Evolutionary conservation across 2,888 invertebrate genomes (phyloP).

Genomic region (Tethea ocularis): DNA sequence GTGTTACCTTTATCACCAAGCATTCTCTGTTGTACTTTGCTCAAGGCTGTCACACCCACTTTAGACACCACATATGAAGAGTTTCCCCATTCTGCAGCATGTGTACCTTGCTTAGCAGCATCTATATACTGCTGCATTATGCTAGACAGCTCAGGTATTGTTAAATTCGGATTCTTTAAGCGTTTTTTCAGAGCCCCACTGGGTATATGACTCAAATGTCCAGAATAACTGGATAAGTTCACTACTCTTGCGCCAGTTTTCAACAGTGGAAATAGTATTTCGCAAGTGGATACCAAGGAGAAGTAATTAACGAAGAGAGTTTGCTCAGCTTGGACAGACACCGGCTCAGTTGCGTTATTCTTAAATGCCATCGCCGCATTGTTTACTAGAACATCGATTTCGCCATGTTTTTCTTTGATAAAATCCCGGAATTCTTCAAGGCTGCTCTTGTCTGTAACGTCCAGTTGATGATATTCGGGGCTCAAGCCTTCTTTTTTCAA

Average conservation of each 20-base stretch:
- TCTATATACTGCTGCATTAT: slow-evolving; percentile 87
- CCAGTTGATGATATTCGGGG: slow-evolving; percentile 87
- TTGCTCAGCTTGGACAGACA: slow-evolving; percentile 87
- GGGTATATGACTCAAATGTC: slow-evolving; percentile 84
- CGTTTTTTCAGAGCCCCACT: slow-evolving; percentile 75
- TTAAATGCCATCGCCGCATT: slow-evolving; percentile 90
- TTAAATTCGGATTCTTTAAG: slow-evolving; percentile 80
- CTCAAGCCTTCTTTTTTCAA: slow-evolving; percentile 82
- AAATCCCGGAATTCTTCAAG: slow-evolving; percentile 83
- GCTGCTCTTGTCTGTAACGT: slow-evolving; percentile 85
- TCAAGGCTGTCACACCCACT: slow-evolving; percentile 88
- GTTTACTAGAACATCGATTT: slow-evolving; percentile 89
- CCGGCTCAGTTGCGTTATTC: slow-evolving; percentile 84
- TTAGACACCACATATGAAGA: slow-evolving; percentile 89
- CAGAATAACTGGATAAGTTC: slow-evolving; percentile 87
- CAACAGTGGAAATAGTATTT: slow-evolving; percentile 88
- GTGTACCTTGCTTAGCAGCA: slow-evolving; percentile 73
- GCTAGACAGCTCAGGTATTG: slow-evolving; percentile 81
- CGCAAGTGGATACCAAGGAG: slow-evolving; percentile 85
- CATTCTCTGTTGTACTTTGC: slow-evolving; percentile 86
- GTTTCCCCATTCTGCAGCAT: slow-evolving; percentile 80
- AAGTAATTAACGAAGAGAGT: slow-evolving; percentile 89
- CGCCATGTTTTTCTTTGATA: slow-evolving; percentile 85
- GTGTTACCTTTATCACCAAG: slow-evolving; percentile 55
- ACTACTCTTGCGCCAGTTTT: slow-evolving; percentile 88